Evolutionary conservation across 2,113 vertebrate species (phyloP), one percentile per base, ranked within the genome.

Genomic region (Nannospalax galili): DNA sequence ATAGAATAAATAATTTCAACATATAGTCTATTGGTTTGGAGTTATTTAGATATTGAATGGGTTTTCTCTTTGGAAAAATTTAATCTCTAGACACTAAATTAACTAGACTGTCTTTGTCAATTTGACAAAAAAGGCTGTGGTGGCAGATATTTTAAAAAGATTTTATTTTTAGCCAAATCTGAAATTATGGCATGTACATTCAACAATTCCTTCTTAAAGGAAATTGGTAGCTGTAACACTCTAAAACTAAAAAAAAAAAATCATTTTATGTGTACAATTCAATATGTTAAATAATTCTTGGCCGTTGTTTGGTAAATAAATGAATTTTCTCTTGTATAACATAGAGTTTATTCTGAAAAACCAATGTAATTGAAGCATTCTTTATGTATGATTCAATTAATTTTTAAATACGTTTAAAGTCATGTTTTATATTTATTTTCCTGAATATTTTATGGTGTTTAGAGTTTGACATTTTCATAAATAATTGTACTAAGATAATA

Each of bases 91-190:
- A 89, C 95, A 92, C 48, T 85, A 96, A 98, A 95, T 92, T 16
- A 58, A 94, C 45, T 69, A 24, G 19, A 72, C 32, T 65, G 16
- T 85, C 69, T 96, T 80, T 69, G 86, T 82, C 20, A 45, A 70
- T 45, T 72, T 94, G 95, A 69, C 93, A 95, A 96, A 96, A 94
- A 84, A 1, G 26, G 65, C 60, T 97, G 82, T 88, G 48, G 70
- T 95, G 92, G 91, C 42, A 97, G 65, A 96, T 30, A 90, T 95
- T 92, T 85, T 96, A 97, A 95, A 89, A 9, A 42, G 92, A 48
- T 58, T 96, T 97, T 88, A 96, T 88, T 98, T 98, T 97, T 75
- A 94, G 52, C 62, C 2, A 94, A 75, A 37, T 78, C 95, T 95
- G 89, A 97, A 97, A 98, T 95, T 52, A 58, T 97, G 19, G 60